Evolutionary conservation across 2,888 invertebrate species (phyloP), one percentile per base, ranked within the genome.

Genomic region (Selenia dentaria): DNA sequence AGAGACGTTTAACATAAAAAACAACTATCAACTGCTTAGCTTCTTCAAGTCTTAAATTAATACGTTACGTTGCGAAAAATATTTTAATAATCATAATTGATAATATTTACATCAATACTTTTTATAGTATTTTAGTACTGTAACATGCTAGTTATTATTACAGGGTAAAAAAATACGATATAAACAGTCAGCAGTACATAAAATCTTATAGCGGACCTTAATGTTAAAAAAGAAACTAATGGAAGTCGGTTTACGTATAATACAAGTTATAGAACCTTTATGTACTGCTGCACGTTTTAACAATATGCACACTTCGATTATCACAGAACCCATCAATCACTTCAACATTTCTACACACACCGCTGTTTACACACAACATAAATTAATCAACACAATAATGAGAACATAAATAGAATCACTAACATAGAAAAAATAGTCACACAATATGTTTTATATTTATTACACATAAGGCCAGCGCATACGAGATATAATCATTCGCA

Each of bases 321-420:
- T 83, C 83, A 83, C 83, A 84, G 83, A 75, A 80, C 79, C 74
- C 68, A 39, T 65, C 69, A 74, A 77, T 69, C 72, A 59, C 70
- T 68, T 56, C 64, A 55, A 56, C 43, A 51, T 45, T 48, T 32
- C 44, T 51, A 44, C 54, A 59, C 63, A 57, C 58, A 48, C 67
- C 59, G 62, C 62, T 64, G 64, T 67, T 63, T 54, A 60, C 71
- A 66, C 65, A 64, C 61, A 64, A 65, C 59, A 64, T 64, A 51
- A 66, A 59, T 56, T 57, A 59, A 62, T 41, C 55, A 64, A 54
- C 57, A 55, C 45, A 51, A 28, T 26, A 44, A 52, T 51, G 44
- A 58, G 51, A 54, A 58, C 51, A 53, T 58, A 55, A 51, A 55
- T 58, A 54, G 34, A 47, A 45, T 25, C 48, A 51, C 54, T 59